Percentiles rank a stretch among this genome's conserved stretches.
Evolutionary conservation across 1,140 invertebrate genomes (phyloP).

Genomic region (Formica selysi): DNA sequence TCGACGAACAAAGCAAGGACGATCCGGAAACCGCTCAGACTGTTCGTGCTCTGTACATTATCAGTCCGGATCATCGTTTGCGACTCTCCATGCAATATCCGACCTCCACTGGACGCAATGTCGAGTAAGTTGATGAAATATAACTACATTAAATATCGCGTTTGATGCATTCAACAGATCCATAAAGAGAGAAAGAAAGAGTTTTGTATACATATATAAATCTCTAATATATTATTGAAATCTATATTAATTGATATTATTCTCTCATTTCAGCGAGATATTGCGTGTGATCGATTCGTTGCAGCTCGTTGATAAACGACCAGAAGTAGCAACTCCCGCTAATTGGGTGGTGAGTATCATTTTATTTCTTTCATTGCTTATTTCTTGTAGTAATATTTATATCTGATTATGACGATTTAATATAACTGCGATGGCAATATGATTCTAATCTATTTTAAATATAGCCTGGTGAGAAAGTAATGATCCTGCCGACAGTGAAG

Average conservation of each 20-base stretch:
- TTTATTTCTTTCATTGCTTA: background rate
- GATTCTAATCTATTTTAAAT: constrained; percentile 15
- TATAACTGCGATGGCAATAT: background rate
- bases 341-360: constrained; percentile 92
- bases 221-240: background rate
- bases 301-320: constrained; percentile 91
- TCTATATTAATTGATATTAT: constrained; percentile 28
- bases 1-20: constrained; percentile 90
- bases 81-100: constrained; percentile 96
- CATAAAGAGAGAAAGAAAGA: background rate
- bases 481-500: constrained; percentile 92
- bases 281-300: constrained; percentile 95
- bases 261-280: constrained; percentile 91
- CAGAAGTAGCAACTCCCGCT: constrained; percentile 93
- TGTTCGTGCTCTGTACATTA: constrained; percentile 94
- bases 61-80: constrained; percentile 94
- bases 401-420: background rate
- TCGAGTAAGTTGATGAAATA: constrained; percentile 90
- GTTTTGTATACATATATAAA: background rate
- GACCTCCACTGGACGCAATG: constrained; percentile 96
- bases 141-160: background rate
- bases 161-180: background rate
- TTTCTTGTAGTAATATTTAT: background rate
- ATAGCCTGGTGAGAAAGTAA: constrained; percentile 92
- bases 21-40: constrained; percentile 91